Conservation (phyloP, 2,888 invertebrate genomes). For the Amphipyra tragopoginis region DNA sequence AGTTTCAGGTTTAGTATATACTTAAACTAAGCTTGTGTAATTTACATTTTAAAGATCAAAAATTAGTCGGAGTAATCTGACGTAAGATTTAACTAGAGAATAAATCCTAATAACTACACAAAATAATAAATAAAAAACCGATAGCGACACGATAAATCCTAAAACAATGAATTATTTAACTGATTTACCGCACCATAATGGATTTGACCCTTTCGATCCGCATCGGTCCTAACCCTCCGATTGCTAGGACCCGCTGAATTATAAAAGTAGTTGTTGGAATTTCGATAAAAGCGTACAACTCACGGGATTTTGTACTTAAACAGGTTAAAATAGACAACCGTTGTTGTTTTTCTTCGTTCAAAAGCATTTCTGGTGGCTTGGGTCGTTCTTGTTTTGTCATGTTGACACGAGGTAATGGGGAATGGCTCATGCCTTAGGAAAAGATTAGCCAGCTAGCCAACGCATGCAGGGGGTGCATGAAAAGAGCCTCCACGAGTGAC, state of each 20-base stretch:
- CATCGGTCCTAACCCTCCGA: constrained; percentile 3
- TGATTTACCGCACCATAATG: constrained; percentile 43
- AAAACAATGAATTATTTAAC: constrained; percentile 43
- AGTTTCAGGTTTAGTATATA: too few species aligned
- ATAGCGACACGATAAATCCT: constrained; percentile 14
- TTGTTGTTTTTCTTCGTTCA: not conserved
- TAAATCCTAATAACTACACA: constrained; percentile 1
- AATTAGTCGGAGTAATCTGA: too few species aligned
- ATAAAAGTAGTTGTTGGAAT: constrained; percentile 36
- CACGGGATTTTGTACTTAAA: not conserved
- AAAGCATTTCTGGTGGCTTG: too few species aligned
- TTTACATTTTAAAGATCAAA: too few species aligned
- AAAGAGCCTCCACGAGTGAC: too few species aligned
- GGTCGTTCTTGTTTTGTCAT: too few species aligned
- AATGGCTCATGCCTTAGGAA: too few species aligned
- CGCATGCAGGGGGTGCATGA: too few species aligned
- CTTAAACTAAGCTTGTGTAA: too few species aligned
- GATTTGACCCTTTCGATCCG: constrained; percentile 50
- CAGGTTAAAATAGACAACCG: not conserved
- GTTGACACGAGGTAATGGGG: too few species aligned
- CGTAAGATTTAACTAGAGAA: too few species aligned
- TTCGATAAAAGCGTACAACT: constrained; percentile 14
- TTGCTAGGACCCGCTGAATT: constrained; percentile 46
- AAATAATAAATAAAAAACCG: constrained; percentile 1
- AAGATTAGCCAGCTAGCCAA: too few species aligned